Evolutionary conservation across 2,888 invertebrate species (phyloP), one percentile per base, ranked within the genome.

Genomic region (Salpingus planirostris): DNA sequence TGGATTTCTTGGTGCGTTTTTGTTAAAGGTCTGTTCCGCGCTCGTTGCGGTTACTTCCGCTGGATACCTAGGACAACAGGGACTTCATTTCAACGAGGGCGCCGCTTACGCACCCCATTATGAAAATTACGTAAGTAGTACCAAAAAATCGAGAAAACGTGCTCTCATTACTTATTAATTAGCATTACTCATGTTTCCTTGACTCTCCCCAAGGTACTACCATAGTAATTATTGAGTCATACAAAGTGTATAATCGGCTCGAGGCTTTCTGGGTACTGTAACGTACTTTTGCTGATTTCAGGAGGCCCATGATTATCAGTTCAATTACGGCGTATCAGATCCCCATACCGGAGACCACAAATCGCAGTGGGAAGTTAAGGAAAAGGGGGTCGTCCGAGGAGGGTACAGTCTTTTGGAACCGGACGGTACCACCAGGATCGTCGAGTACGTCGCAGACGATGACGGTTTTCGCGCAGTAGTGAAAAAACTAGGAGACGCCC

Each of bases 321-420:
- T 54, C 35, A 55, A 55, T 33, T 62, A 62, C 35, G 62, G 55
- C 2, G 60, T 62, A 7, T 57, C 59, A 1, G 59, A 61, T 36
- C 58, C 59, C 1, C 51, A 53, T 28, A 60, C 60, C 2, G 61
- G 61, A 3, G 62, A 62, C 33, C 61, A 60, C 36, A 62, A 62
- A 29, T 49, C 53, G 11, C 61, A 62, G 36, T 60, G 60, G 60
- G 62, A 62, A 44, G 50, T 52, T 11, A 59, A 54, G 30, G 57
- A 59, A 33, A 53, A 57, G 25, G 60, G 58, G 6, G 53, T 57
- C 3, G 62, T 62, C 5, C 49, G 54, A 6, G 62, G 62, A 2
- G 54, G 54, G 12, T 62, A 62, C 49, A 59, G 59, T 29, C 45
- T 62, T 2, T 34, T 60, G 11, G 60, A 62, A 44, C 52, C 62